These are phyloP conservation scores for Tipula vernalis DNA, from an alignment of 2,888 invertebrate species.

Conservation along the genomic window DNA sequence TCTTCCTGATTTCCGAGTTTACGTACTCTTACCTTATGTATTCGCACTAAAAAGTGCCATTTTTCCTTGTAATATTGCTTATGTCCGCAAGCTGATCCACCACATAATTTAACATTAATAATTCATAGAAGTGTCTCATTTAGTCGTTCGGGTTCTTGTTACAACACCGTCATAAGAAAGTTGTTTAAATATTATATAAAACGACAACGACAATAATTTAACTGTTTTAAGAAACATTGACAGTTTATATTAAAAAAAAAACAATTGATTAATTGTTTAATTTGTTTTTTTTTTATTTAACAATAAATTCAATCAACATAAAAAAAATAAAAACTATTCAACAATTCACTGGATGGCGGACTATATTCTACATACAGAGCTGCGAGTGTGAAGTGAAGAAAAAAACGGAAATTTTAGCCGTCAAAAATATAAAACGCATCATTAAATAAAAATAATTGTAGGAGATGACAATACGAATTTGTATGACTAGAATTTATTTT, in stretches of 20 bases:
- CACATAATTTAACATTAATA: too few relatives aligned
- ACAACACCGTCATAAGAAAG: neutral
- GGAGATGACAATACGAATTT: neutral
- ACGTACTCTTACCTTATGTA: too few relatives aligned
- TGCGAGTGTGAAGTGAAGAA: neutral
- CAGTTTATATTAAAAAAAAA: neutral
- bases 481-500: neutral
- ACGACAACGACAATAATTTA: neutral
- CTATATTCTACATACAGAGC: neutral
- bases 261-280: neutral
- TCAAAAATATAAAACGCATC: neutral
- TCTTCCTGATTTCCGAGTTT: too few relatives aligned
- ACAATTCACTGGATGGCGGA: neutral
- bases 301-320: neutral
- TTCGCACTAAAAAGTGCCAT: too few relatives aligned
- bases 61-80: too few relatives aligned
- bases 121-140: too few relatives aligned
- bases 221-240: neutral
- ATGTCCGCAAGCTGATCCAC: too few relatives aligned
- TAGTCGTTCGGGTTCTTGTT: too few relatives aligned
- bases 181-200: neutral
- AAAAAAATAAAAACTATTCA: neutral
- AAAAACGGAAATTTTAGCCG: neutral
- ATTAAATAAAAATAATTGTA: constrained; percentile 4
- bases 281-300: neutral